A percentile compares a stretch with the other conserved stretches of the same genome.
Conservation (phyloP, 2,888 invertebrate species). For the Ormyrus labotus region DNA sequence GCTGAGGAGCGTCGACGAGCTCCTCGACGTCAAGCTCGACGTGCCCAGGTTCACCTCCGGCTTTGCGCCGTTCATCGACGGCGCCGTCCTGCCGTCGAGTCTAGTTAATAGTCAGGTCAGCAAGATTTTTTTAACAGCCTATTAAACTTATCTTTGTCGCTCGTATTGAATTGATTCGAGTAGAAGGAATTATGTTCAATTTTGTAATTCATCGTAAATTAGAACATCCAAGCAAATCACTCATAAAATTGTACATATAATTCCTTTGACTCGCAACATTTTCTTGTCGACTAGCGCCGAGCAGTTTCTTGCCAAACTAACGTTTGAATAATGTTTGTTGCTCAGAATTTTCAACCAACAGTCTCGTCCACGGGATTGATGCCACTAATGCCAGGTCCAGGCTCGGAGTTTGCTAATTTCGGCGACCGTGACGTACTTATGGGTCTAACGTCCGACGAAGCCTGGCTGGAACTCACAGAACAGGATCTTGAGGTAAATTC, state of each 20-base stretch:
- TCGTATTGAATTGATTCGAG: too few species aligned
- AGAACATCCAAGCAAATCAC: too few species aligned
- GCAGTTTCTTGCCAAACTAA: background rate
- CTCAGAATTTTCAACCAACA: conserved; percentile 79
- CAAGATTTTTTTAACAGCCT: background rate
- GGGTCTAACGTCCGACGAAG: conserved; percentile 86
- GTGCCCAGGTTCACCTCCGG: conserved; percentile 90
- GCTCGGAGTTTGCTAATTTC: conserved; percentile 89
- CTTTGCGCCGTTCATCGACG: conserved; percentile 96
- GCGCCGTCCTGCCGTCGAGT: conserved; percentile 83
- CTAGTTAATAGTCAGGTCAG: conserved; percentile 64
- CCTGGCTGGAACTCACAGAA: conserved; percentile 76
- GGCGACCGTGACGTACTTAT: conserved; percentile 89
- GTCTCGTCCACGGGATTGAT: conserved; percentile 78
- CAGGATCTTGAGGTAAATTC: conserved; percentile 72
- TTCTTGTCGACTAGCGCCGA: too few species aligned
- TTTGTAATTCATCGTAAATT: too few species aligned
- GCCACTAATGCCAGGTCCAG: conserved; percentile 84
- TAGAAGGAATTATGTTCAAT: too few species aligned
- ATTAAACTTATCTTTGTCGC: too few species aligned
- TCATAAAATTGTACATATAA: too few species aligned
- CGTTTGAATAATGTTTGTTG: conserved; percentile 19
- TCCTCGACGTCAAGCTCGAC: conserved; percentile 85
- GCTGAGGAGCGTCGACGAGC: conserved; percentile 84
- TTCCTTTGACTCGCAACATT: too few species aligned